phyloP scores from a whole-genome alignment of 2,113 vertebrate species.

The Bothrops jararaca region DNA sequence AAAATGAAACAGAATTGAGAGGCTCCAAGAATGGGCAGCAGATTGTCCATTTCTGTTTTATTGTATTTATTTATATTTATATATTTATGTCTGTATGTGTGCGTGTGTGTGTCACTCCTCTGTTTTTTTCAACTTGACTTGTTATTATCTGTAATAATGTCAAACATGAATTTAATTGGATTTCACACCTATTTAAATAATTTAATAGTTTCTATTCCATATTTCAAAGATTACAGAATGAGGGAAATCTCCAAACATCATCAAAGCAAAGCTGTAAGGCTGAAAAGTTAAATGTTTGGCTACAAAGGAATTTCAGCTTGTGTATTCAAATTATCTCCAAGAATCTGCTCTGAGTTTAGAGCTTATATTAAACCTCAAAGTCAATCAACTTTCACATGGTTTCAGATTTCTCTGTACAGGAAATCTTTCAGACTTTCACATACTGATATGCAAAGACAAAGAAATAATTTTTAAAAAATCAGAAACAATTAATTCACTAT shows the following conservation, averaged over 20 bases:
- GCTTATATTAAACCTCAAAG: constrained; percentile 28
- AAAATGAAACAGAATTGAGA: neutral
- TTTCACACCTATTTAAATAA: neutral
- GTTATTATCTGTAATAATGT: neutral
- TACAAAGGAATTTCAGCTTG: neutral
- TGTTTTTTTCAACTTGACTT: neutral
- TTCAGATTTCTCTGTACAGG: constrained; percentile 33
- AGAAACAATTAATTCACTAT: neutral
- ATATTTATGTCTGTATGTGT: neutral
- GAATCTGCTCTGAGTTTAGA: constrained; percentile 37
- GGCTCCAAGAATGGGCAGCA: neutral
- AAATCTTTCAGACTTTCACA: neutral
- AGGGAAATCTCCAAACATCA: neutral
- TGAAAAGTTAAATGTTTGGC: constrained; percentile 20
- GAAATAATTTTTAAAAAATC: constrained; percentile 25
- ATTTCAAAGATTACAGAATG: neutral
- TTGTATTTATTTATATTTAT: neutral
- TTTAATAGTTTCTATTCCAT: neutral
- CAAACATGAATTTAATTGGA: neutral
- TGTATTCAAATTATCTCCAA: neutral
- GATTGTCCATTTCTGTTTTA: neutral
- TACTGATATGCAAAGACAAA: constrained; percentile 3
- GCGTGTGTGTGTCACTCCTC: neutral
- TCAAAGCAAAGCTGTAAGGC: constrained; percentile 22
- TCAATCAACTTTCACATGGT: constrained; percentile 37